Conservation (phyloP, 2,888 invertebrate genomes). For the Agonopterix arenella region DNA sequence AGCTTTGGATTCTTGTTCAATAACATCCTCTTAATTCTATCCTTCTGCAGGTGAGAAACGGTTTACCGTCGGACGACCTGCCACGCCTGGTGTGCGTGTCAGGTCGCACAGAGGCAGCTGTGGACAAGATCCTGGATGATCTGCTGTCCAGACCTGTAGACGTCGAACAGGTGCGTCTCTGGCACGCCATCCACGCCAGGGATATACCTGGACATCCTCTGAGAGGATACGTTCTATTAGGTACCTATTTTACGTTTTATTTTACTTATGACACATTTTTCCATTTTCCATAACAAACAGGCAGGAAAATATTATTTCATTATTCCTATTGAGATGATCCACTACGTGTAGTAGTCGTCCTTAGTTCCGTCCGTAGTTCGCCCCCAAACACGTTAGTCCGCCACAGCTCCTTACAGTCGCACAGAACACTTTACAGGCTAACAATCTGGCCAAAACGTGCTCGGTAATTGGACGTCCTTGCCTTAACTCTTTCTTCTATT, state of each 20-base stretch:
- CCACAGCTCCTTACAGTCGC: no score
- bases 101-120: slow-evolving; percentile 88
- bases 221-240: slow-evolving; percentile 83
- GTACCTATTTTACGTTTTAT: slow-evolving; percentile 30
- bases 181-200: slow-evolving; percentile 77
- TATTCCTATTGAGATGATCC: not conserved
- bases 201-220: slow-evolving; percentile 81
- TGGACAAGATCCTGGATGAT: slow-evolving; percentile 80
- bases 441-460: no score
- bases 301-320: not conserved
- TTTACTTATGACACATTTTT: no score
- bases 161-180: slow-evolving; percentile 76
- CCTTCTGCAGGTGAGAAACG: slow-evolving; percentile 68
- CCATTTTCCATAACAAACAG: not conserved
- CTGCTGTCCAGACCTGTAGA: slow-evolving; percentile 79
- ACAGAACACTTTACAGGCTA: no score
- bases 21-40: no score
- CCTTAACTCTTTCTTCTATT: no score
- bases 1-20: no score
- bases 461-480: no score
- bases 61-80: slow-evolving; percentile 79
- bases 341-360: no score
- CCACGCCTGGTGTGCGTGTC: slow-evolving; percentile 85
- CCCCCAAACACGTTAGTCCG: no score
- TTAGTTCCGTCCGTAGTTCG: no score